These are phyloP conservation scores for Ganaspis sp. DNA, from an alignment of 1,140 invertebrate genomes.

Conservation along the genomic window DNA sequence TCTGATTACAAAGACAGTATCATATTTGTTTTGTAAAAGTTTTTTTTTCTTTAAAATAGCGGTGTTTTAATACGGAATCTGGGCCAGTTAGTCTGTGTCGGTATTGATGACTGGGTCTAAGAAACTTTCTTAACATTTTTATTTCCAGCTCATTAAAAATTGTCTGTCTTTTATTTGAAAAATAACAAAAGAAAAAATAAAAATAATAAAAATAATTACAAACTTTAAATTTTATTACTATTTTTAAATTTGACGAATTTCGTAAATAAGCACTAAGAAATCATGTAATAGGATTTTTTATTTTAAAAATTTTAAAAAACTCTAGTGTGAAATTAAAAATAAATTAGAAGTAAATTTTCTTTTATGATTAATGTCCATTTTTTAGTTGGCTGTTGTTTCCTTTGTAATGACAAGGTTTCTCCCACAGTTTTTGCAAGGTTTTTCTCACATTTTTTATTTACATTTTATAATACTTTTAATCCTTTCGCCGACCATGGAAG, in stretches of 20 bases:
- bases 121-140: constrained; percentile 22
- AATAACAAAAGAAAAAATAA: too few relatives aligned
- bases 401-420: neutral
- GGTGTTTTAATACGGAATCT: constrained; percentile 27
- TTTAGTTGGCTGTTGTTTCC: constrained; percentile 1
- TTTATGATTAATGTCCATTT: neutral
- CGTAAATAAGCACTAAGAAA: too few relatives aligned
- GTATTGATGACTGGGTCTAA: neutral
- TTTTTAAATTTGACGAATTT: too few relatives aligned
- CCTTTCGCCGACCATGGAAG: constrained; percentile 6
- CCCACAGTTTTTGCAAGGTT: constrained; percentile 24
- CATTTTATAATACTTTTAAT: constrained; percentile 22
- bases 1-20: neutral
- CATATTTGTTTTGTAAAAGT: neutral
- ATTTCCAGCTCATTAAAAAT: constrained; percentile 6
- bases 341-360: neutral
- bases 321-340: neutral
- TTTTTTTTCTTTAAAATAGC: constrained; percentile 11
- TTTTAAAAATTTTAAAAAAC: neutral
- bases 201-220: too few relatives aligned
- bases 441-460: constrained; percentile 26
- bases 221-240: too few relatives aligned
- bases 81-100: constrained; percentile 29
- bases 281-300: too few relatives aligned
- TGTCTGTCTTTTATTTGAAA: neutral